Percentiles rank a stretch among this genome's conserved stretches.
phyloP scores from a whole-genome alignment of 1,140 invertebrate genomes.

The Achatina immaculata region DNA sequence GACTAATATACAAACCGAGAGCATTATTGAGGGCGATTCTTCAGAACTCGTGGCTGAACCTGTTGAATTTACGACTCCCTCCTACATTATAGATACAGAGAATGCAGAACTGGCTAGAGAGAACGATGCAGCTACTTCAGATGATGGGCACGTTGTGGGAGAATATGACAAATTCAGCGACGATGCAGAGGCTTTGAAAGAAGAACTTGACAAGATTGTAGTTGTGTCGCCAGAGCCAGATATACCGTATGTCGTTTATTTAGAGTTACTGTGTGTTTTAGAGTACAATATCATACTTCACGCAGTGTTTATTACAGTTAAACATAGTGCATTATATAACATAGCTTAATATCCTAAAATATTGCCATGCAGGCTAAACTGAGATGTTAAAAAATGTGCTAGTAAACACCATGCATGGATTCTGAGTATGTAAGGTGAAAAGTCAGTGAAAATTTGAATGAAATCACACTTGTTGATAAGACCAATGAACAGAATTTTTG shows the following conservation, averaged over 20 bases:
- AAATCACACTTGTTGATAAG: too few relatives aligned
- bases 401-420: neutral
- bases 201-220: slow-evolving; percentile 65
- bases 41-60: neutral
- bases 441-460: too few relatives aligned
- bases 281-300: neutral
- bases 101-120: slow-evolving; percentile 41
- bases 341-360: slow-evolving; percentile 4
- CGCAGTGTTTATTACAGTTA: neutral
- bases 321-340: slow-evolving; percentile 8
- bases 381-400: neutral
- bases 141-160: slow-evolving; percentile 41
- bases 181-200: slow-evolving; percentile 63
- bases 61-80: neutral
- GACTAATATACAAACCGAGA: slow-evolving; percentile 15
- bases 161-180: slow-evolving; percentile 52
- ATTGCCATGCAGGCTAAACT: neutral
- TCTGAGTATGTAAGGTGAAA: slow-evolving; percentile 20
- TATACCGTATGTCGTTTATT: slow-evolving; percentile 49
- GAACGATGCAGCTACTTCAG: slow-evolving; percentile 11
- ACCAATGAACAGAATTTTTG: too few relatives aligned
- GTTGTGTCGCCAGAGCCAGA: slow-evolving; percentile 58
- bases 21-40: slow-evolving; percentile 19
- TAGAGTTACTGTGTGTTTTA: neutral
- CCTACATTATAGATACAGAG: neutral